These are phyloP conservation scores for Anolis sagrei DNA, from an alignment of 2,113 vertebrate genomes.

Conservation along the genomic window DNA sequence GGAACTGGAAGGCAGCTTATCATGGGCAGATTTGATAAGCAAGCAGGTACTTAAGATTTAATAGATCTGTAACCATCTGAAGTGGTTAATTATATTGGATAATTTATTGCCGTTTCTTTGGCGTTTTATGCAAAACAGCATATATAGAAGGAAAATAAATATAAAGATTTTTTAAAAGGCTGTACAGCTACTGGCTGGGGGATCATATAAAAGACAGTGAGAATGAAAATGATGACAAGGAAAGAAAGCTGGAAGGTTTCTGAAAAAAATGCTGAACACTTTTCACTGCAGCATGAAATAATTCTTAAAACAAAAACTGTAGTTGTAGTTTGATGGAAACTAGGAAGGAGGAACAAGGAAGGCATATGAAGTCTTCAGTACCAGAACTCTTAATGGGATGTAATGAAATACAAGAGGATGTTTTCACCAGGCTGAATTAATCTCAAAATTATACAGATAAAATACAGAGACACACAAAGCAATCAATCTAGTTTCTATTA, in stretches of 20 bases:
- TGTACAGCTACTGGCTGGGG: background rate
- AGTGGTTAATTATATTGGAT: slow-evolving; percentile 62
- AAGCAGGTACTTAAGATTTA: slow-evolving; percentile 58
- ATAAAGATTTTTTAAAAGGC: background rate
- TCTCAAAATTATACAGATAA: background rate
- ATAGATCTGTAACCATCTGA: slow-evolving; percentile 54
- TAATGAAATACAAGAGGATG: background rate
- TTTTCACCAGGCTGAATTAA: background rate
- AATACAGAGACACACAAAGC: background rate
- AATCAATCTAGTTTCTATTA: background rate
- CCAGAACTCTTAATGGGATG: background rate
- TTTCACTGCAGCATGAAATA: background rate
- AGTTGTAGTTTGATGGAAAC: background rate
- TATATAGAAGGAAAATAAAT: slow-evolving; percentile 15
- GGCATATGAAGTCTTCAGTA: background rate
- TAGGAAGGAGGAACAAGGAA: background rate
- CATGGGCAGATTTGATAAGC: slow-evolving; percentile 50
- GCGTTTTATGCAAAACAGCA: slow-evolving; percentile 38
- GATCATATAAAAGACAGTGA: background rate
- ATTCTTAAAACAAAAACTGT: background rate
- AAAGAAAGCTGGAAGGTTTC: background rate
- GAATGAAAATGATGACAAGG: background rate
- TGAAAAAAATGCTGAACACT: background rate
- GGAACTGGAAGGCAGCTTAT: slow-evolving; percentile 47
- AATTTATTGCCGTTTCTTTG: slow-evolving; percentile 39